These are phyloP conservation scores for Eufriesea mexicana DNA, from an alignment of 1,140 invertebrate genomes.

Conservation along the genomic window DNA sequence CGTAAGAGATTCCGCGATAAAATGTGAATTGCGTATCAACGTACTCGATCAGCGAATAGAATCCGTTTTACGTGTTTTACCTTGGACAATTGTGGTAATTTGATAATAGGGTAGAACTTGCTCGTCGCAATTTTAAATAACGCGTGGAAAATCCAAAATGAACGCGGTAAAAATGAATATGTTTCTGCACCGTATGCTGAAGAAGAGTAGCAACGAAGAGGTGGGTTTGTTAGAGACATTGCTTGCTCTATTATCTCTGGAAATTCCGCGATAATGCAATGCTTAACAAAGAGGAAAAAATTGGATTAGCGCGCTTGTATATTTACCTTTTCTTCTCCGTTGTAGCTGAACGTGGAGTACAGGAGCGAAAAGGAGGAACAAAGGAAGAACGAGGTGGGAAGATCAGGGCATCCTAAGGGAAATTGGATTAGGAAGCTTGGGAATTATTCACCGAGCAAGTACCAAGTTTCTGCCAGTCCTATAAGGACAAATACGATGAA, in stretches of 20 bases:
- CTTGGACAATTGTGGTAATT: not conserved
- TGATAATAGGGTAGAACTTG: not conserved
- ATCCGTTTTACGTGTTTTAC: not conserved
- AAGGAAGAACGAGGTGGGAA: not conserved
- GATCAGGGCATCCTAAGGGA: not conserved
- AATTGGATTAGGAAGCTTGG: slow-evolving; percentile 38
- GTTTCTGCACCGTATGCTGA: slow-evolving; percentile 43
- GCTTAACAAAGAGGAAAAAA: no score
- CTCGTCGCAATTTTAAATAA: not conserved
- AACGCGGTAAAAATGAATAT: slow-evolving; percentile 48
- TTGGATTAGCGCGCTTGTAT: not conserved
- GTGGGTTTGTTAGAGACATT: slow-evolving; percentile 28
- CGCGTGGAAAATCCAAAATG: not conserved
- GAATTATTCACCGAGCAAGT: slow-evolving; percentile 22
- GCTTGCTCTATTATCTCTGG: not conserved
- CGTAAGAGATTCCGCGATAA: not conserved
- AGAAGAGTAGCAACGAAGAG: slow-evolving; percentile 35
- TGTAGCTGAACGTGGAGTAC: not conserved
- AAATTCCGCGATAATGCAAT: no score
- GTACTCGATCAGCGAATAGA: not conserved
- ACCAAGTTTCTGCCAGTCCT: not conserved
- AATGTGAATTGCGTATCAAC: not conserved
- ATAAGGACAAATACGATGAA: not conserved
- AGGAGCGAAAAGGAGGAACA: no score
- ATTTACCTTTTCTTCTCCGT: not conserved